Conservation (phyloP, 2,797 vertebrate species). For the Allobates femoralis region DNA sequence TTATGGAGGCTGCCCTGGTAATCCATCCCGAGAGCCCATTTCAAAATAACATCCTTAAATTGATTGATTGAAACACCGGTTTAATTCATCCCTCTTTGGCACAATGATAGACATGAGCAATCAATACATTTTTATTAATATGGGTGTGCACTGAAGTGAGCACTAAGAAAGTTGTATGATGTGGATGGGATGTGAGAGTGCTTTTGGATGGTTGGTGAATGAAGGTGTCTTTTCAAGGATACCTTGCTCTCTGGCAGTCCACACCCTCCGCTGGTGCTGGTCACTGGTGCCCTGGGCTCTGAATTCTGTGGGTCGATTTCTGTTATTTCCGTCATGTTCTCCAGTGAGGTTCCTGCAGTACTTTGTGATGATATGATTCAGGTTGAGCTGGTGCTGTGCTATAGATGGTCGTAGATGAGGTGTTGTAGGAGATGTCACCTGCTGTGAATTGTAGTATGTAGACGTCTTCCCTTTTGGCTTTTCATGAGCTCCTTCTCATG, state of each 20-base stretch:
- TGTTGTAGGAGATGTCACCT: constrained; percentile 32
- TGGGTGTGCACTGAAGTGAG: not conserved
- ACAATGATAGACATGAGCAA: not conserved
- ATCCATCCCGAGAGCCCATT: constrained; percentile 19
- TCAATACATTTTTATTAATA: not conserved
- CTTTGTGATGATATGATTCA: constrained; percentile 40
- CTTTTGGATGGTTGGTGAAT: not conserved
- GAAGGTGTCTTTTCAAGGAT: constrained; percentile 56
- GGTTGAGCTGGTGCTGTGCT: constrained; percentile 50
- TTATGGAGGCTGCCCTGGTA: not conserved
- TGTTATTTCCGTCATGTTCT: constrained; percentile 83
- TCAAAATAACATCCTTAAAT: not conserved
- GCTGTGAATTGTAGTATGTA: not conserved
- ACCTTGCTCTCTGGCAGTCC: constrained; percentile 83
- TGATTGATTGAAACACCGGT: not conserved
- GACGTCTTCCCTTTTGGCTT: constrained; percentile 4
- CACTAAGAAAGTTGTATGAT: constrained; percentile 33
- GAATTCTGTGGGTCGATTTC: constrained; percentile 84
- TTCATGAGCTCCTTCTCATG: constrained; percentile 8
- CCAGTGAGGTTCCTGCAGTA: constrained; percentile 14
- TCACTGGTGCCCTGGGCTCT: constrained; percentile 78
- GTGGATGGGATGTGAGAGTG: not conserved
- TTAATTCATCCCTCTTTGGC: not conserved
- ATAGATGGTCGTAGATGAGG: constrained; percentile 30
- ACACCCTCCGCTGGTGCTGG: constrained; percentile 61